Percentiles rank a stretch among this genome's conserved stretches.
These are phyloP conservation scores for Notothenia coriiceps DNA, from an alignment of 2,113 vertebrate species.

Conservation along the genomic window DNA sequence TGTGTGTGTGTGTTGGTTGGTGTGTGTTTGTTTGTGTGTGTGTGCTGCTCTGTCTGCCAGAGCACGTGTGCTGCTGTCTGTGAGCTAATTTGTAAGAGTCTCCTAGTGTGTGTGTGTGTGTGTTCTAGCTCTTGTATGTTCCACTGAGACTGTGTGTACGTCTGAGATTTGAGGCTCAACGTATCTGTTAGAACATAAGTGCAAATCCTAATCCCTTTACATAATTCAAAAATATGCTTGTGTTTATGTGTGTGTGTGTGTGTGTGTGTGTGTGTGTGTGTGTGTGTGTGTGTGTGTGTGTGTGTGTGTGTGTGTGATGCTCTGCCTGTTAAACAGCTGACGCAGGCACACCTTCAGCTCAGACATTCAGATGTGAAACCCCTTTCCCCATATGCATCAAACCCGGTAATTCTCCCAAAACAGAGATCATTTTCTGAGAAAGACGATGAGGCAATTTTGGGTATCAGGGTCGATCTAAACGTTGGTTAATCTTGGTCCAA, in stretches of 20 bases:
- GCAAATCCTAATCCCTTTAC: conserved; percentile 63
- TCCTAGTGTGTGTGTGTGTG: conserved; percentile 1
- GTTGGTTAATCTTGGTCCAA: background rate
- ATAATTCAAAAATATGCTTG: conserved; percentile 38
- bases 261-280: conserved; percentile 3
- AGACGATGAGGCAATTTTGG: background rate
- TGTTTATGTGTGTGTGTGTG: background rate
- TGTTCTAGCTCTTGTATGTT: background rate
- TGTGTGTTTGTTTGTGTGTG: conserved; percentile 29
- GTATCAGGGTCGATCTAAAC: background rate
- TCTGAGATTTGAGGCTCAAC: conserved; percentile 23
- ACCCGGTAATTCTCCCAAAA: background rate
- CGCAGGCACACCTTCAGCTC: conserved; percentile 40
- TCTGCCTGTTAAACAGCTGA: conserved; percentile 41
- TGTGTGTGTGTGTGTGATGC: background rate
- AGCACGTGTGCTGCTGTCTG: conserved; percentile 50
- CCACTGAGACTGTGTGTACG: conserved; percentile 11
- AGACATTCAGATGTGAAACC: conserved; percentile 16
- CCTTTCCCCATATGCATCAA: background rate
- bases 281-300: background rate
- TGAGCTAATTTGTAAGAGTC: conserved; percentile 41
- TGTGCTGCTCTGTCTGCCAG: conserved; percentile 42
- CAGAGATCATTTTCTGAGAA: background rate
- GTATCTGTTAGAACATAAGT: conserved; percentile 46
- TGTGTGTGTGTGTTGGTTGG: conserved; percentile 18